Base-by-base conservation (phyloP, 2,113 vertebrate species). In the Petromus typicus region DNA sequence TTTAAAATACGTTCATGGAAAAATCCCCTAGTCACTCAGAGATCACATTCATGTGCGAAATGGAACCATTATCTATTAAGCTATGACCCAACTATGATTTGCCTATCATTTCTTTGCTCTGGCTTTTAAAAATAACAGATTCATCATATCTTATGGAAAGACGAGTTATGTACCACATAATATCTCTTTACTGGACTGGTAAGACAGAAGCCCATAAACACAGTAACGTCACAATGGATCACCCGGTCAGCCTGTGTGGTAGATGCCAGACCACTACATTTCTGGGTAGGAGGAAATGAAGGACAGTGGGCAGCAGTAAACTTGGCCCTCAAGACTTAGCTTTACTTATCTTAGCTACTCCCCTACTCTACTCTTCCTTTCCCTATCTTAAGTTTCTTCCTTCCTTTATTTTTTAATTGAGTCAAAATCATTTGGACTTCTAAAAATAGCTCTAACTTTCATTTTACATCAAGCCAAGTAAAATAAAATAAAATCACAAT, bases 391-490 rank as follows among this genome's bases (percentile, higher is more conserved):
- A n/a, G 34, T 64, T 63, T 16, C 13, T 67, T 82, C 17, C 25
- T 56, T 25, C 10, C 4, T 57, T 63, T n/a, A 56, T 56, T 73
- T 83, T 80, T 16, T 48, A 1, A 76, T 40, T 71, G 43, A 59
- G 7, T 69, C 14, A 75, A 92, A 96, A 80, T 73, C 61, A 81
- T 48, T 22, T 79, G 43, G 27, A 76, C 34, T 94, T 95, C 64
- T 69, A 90, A 97, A 94, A 96, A 95, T 71, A 94, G n/a, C 45
- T 90, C 73, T 45, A 45, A 79, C 69, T 69, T 93, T 73, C 63
- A 40, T 54, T 76, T 95, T 89, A 16, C 18, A 89, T 61, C 11
- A 92, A 92, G 61, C 48, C 86, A 97, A 86, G 48, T 82, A 80
- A 83, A 95, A 92, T 90, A 86, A 90, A 94, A 88, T 83, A 43